phyloP scores from a whole-genome alignment of 2,113 vertebrate species.

The Bostrychus sinensis region DNA sequence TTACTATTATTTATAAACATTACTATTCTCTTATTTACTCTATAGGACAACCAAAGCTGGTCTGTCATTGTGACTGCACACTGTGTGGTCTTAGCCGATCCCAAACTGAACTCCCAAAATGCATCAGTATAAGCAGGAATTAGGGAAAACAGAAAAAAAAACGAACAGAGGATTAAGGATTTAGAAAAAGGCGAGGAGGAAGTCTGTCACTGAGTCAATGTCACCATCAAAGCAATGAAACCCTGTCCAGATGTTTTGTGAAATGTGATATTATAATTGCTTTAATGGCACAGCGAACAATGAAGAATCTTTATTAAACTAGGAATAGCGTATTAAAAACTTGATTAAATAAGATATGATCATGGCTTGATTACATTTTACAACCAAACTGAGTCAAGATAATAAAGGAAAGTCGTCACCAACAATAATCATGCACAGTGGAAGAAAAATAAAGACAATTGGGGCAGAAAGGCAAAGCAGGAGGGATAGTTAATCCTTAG shows the following conservation, averaged over 20 bases:
- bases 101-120: conserved; percentile 10
- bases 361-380: conserved; percentile 17
- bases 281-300: conserved; percentile 7
- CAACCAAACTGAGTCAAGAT: conserved; percentile 33
- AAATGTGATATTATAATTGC: conserved; percentile 12
- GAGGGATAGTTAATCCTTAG: conserved; percentile 63
- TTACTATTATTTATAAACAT: conserved; percentile 1
- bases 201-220: conserved; percentile 3
- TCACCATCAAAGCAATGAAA: not conserved
- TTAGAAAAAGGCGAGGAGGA: not conserved
- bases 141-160: not conserved
- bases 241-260: conserved; percentile 6
- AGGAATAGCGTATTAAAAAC: too few species aligned
- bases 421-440: conserved; percentile 19
- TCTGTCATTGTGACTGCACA: not conserved
- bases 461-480: conserved; percentile 61
- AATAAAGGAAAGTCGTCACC: conserved; percentile 34
- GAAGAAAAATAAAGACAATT: conserved; percentile 53
- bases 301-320: not conserved
- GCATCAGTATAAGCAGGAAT: conserved; percentile 2
- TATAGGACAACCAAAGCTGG: not conserved
- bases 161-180: not conserved
- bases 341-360: not conserved
- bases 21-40: not conserved
- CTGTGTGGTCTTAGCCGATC: not conserved